Conservation (phyloP, 1,140 invertebrate genomes). For the Steinernema feltiae region DNA sequence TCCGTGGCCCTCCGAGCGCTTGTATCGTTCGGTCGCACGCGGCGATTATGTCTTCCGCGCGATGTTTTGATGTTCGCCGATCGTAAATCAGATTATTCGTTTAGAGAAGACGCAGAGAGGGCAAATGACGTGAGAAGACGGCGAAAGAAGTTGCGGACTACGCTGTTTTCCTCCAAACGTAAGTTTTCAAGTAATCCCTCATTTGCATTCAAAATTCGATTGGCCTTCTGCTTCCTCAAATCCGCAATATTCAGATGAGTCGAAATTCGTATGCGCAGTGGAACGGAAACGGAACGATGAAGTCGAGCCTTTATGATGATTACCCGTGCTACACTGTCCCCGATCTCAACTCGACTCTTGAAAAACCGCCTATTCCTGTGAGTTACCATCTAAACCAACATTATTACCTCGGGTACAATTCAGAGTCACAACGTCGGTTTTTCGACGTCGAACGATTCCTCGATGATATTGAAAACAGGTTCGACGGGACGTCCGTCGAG, state of each 20-base stretch:
- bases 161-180: too few species aligned
- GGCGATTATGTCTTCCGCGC: not conserved
- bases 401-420: too few species aligned
- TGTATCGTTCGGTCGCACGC: not conserved
- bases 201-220: constrained; percentile 5
- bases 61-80: not conserved
- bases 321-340: not conserved
- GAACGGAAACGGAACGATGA: constrained; percentile 15
- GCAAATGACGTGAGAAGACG: not conserved
- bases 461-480: constrained; percentile 5
- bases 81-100: not conserved
- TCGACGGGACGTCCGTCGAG: not conserved
- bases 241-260: constrained; percentile 6
- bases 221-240: not conserved
- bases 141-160: not conserved
- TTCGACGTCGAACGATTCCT: not conserved
- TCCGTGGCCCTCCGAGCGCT: too few species aligned
- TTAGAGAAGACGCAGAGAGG: not conserved
- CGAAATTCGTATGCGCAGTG: constrained; percentile 1
- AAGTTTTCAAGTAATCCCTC: not conserved
- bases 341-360: not conserved
- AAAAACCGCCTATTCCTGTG: not conserved
- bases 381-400: not conserved
- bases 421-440: not conserved
- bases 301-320: not conserved